phyloP scores from a whole-genome alignment of 2,113 vertebrate genomes.

The Grammomys surdaster region DNA sequence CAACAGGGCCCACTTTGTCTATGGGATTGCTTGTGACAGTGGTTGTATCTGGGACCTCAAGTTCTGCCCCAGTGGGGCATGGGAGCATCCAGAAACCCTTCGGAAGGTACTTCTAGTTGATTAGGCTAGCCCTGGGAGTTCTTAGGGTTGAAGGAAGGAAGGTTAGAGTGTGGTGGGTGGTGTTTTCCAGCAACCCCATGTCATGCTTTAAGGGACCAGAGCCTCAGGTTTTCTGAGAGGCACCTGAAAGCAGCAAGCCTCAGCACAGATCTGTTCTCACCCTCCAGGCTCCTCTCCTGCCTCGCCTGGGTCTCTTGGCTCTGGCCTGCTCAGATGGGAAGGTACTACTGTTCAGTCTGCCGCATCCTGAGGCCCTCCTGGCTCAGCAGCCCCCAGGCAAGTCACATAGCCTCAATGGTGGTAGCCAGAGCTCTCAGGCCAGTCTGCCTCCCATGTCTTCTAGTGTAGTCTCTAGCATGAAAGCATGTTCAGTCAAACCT shows the following conservation, averaged over 20 bases:
- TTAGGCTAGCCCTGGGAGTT: background rate
- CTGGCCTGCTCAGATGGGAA: slow-evolving; percentile 91
- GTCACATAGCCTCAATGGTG: slow-evolving; percentile 66
- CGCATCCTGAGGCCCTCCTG: slow-evolving; percentile 91
- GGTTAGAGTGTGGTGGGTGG: background rate
- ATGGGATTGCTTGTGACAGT: slow-evolving; percentile 91
- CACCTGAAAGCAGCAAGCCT: background rate
- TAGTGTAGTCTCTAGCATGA: background rate
- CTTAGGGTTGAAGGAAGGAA: background rate
- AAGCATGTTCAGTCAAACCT: background rate
- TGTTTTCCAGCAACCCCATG: background rate
- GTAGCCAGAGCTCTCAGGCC: background rate
- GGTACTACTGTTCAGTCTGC: slow-evolving; percentile 94
- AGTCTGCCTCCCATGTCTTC: background rate
- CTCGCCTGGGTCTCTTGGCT: slow-evolving; percentile 94
- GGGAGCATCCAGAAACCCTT: slow-evolving; percentile 90
- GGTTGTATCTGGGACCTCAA: slow-evolving; percentile 96
- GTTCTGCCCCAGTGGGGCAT: slow-evolving; percentile 97
- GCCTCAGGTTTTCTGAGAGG: slow-evolving; percentile 44
- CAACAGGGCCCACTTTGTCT: slow-evolving; percentile 88
- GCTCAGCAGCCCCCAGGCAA: slow-evolving; percentile 82
- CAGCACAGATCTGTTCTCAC: slow-evolving; percentile 46
- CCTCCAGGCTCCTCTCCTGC: slow-evolving; percentile 91
- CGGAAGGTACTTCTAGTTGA: slow-evolving; percentile 88
- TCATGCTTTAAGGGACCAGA: slow-evolving; percentile 29